A percentile compares a stretch with the other conserved stretches of the same genome.
Evolutionary conservation across 2,113 vertebrate genomes (phyloP).

Genomic region (Corythoichthys haematopterus): DNA sequence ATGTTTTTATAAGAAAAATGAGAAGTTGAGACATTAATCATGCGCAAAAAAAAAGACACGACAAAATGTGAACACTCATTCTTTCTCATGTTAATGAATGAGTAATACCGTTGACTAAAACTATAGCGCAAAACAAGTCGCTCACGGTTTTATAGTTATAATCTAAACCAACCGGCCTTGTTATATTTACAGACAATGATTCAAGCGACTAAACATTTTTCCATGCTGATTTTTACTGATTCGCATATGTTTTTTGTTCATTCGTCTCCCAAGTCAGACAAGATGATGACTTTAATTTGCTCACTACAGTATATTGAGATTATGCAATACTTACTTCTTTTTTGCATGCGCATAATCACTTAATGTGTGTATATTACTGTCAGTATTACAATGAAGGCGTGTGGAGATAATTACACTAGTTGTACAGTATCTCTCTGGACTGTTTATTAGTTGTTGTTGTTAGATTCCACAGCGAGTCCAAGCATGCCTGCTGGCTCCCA

Average conservation of each 20-base stretch:
- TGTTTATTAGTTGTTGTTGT: constrained; percentile 19
- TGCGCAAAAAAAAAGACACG: neutral
- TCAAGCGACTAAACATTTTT: neutral
- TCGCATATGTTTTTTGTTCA: neutral
- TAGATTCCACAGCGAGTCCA: constrained; percentile 50
- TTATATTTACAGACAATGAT: neutral
- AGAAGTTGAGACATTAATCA: neutral
- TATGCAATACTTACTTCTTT: neutral
- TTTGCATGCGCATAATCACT: neutral
- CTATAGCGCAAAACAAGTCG: neutral
- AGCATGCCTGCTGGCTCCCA: constrained; percentile 33
- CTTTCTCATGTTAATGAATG: neutral
- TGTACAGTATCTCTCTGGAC: constrained; percentile 7
- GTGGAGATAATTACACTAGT: constrained; percentile 5
- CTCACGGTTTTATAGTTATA: neutral
- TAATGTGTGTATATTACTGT: constrained; percentile 1
- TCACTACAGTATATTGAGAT: neutral
- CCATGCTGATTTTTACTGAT: neutral
- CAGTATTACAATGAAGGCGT: neutral
- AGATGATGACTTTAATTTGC: neutral
- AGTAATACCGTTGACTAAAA: neutral
- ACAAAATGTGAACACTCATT: neutral
- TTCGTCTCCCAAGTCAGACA: neutral
- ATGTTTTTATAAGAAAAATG: neutral
- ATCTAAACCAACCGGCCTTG: neutral